Conservation (phyloP, 2,797 vertebrate genomes). For the Sphaeramia orbicularis region DNA sequence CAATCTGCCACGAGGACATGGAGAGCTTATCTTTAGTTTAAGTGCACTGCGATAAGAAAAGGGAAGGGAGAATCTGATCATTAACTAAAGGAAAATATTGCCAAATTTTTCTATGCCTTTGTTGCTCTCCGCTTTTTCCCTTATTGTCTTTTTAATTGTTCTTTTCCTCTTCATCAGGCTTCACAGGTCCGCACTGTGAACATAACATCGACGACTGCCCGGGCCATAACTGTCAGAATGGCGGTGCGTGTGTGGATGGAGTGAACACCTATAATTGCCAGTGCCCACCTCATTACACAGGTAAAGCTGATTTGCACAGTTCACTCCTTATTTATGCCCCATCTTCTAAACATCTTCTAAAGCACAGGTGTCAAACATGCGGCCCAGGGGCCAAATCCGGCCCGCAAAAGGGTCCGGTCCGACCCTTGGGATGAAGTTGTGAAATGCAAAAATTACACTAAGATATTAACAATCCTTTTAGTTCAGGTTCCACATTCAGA, state of each 20-base stretch:
- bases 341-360: no score
- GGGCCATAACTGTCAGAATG: conserved; percentile 91
- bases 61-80: conserved; percentile 46
- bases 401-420: no score
- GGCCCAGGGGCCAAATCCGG: no score
- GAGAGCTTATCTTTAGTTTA: conserved; percentile 40
- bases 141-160: background rate
- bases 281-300: conserved; percentile 92
- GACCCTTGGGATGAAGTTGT: no score
- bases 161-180: conserved; percentile 82
- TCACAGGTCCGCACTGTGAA: conserved; percentile 92
- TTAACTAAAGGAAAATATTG: conserved; percentile 42
- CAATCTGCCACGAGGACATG: conserved; percentile 40
- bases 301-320: conserved; percentile 64
- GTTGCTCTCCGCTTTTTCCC: background rate
- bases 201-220: conserved; percentile 96
- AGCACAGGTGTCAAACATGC: no score
- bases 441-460: no score
- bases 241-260: conserved; percentile 93
- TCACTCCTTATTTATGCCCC: no score
- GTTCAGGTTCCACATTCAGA: no score
- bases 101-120: conserved; percentile 4
- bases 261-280: conserved; percentile 99
- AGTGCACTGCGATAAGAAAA: conserved; percentile 16
- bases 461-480: no score